Evolutionary conservation across 2,888 invertebrate genomes (phyloP).

Genomic region (Scaptomyza cyrtandrae): DNA sequence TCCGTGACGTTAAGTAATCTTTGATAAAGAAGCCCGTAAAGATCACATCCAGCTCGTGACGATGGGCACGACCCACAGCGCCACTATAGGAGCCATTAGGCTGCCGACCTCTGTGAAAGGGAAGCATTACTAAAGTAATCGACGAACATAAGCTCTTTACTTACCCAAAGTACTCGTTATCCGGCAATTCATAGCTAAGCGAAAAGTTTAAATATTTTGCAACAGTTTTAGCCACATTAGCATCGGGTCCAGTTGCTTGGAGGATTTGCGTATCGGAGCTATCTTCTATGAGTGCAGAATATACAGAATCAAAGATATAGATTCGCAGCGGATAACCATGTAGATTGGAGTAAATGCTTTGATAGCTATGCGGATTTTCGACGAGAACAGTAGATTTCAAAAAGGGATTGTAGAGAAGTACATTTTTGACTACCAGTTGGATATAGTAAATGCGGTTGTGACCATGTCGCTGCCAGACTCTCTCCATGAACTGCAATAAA

Average conservation of each 20-base stretch:
- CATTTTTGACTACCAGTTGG: constrained; percentile 6
- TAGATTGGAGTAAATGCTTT: constrained; percentile 65
- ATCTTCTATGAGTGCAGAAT: constrained; percentile 67
- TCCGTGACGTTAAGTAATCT: constrained; percentile 82
- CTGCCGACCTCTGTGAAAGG: constrained; percentile 69
- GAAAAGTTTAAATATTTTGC: constrained; percentile 78
- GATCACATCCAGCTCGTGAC: constrained; percentile 81
- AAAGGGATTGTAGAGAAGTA: constrained; percentile 80
- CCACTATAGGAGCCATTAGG: constrained; percentile 83
- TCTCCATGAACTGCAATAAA: constrained; percentile 51
- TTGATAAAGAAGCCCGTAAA: constrained; percentile 84
- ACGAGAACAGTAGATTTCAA: constrained; percentile 8
- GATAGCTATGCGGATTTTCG: constrained; percentile 33
- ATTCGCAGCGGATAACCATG: constrained; percentile 80
- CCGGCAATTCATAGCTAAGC: constrained; percentile 71
- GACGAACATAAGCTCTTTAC: constrained; percentile 5
- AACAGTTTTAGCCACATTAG: constrained; percentile 72
- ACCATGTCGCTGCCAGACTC: constrained; percentile 64
- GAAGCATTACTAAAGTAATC: not conserved
- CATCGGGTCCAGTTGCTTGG: constrained; percentile 77
- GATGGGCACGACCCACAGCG: constrained; percentile 81
- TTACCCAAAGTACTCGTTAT: constrained; percentile 81
- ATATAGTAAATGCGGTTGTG: constrained; percentile 76
- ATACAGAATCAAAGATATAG: constrained; percentile 82
- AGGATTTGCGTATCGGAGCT: constrained; percentile 37